Conservation (phyloP, 2,797 vertebrate genomes). For the Lates japonicus region DNA sequence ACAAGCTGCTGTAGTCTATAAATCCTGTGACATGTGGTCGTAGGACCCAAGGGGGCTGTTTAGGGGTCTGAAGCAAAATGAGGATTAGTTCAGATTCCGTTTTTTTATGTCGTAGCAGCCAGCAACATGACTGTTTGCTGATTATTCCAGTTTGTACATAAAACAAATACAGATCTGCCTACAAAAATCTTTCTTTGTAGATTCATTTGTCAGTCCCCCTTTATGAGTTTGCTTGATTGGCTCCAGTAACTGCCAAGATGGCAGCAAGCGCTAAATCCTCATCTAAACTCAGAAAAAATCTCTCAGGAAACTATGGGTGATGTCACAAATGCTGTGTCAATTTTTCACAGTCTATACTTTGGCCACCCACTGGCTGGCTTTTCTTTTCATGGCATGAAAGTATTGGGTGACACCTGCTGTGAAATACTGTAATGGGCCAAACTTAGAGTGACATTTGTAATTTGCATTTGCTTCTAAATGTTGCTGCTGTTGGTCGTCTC, state of each 20-base stretch:
- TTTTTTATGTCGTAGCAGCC: neutral
- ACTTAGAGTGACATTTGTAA: constrained; percentile 55
- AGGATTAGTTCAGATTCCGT: constrained; percentile 45
- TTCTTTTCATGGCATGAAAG: constrained; percentile 33
- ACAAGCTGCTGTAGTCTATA: constrained; percentile 37
- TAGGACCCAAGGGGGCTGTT: constrained; percentile 34
- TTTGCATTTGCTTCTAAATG: constrained; percentile 61
- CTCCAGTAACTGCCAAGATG: neutral
- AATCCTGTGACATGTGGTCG: constrained; percentile 59
- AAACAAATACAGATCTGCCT: constrained; percentile 9
- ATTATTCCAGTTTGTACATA: constrained; percentile 18
- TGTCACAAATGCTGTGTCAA: constrained; percentile 10
- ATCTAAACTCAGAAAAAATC: neutral
- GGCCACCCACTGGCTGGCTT: constrained; percentile 16
- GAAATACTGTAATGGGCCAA: constrained; percentile 47
- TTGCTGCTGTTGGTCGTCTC: constrained; percentile 51
- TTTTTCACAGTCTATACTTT: neutral
- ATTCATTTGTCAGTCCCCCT: neutral
- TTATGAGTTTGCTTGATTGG: neutral
- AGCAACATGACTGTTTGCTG: constrained; percentile 9
- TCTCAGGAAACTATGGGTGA: neutral
- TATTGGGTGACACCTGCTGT: constrained; percentile 45
- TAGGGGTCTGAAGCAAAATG: constrained; percentile 41
- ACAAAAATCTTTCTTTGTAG: neutral
- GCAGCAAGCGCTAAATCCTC: constrained; percentile 6